Evolutionary conservation across 2,797 vertebrate genomes (phyloP).

Genomic region (Halcyon leucocephala): DNA sequence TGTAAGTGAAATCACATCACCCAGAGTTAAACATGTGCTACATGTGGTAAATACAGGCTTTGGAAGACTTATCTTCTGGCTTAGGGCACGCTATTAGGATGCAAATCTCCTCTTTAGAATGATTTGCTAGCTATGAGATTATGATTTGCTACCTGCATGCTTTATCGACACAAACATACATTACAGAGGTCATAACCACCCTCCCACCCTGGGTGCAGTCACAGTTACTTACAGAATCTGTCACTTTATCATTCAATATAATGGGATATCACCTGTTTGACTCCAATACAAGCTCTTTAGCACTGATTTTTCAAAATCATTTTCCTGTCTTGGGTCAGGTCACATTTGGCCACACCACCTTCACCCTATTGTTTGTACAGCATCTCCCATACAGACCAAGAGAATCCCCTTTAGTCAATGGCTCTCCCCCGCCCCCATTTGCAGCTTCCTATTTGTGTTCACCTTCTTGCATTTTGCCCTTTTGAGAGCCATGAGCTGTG

Average conservation of each 20-base stretch:
- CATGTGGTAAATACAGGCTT: conserved; percentile 54
- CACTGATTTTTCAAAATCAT: background rate
- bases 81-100: conserved; percentile 18
- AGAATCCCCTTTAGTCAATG: background rate
- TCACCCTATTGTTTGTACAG: background rate
- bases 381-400: background rate
- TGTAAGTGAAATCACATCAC: conserved; percentile 41
- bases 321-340: conserved; percentile 6
- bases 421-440: background rate
- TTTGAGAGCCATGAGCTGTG: background rate
- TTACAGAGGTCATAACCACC: background rate
- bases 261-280: background rate
- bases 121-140: conserved; percentile 13
- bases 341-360: background rate
- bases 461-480: background rate
- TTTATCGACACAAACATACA: background rate
- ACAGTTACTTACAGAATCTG: background rate
- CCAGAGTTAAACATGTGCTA: conserved; percentile 18
- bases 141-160: background rate
- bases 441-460: background rate
- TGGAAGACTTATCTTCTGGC: conserved; percentile 54
- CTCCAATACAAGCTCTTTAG: background rate
- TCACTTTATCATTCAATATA: background rate
- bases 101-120: conserved; percentile 50
- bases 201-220: background rate